Evolutionary conservation across 1,140 invertebrate species (phyloP), one percentile per base, ranked within the genome.

Genomic region (Camponotus vicinus): DNA sequence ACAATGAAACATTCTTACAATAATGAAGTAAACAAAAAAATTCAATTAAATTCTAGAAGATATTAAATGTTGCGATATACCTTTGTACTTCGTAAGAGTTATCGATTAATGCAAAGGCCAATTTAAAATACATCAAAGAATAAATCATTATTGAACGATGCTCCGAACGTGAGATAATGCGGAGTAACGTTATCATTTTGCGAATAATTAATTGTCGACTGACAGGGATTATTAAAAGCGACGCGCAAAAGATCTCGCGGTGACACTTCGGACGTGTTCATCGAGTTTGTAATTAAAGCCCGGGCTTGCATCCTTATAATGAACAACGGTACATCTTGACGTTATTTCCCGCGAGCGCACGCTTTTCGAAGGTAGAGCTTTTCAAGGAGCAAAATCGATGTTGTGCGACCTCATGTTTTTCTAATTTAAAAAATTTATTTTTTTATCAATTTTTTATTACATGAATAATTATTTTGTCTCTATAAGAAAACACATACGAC

Each of bases 201-300:
- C 52, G 15, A 86, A 27, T 86, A 82, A 86, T 86, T 86, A 86
- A 70, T 82, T 82, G 42, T 13, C 66, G 52, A 61, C 55, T 67
- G 77, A 59, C 66, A 18, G 21, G 59, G 77, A 86, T 86, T 86
- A 82, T 86, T 71, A 82, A 42, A 83, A 73, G 40, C 32, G 70
- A 15, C 32, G 49, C 21, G 49, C 21, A 55, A 61, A 82, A 70
- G 59, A 79, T 70, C 21, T 32, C 21, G 27, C 49, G 40, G 21
- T 59, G 83, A 79, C 85, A 71, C 76, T 52, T 82, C 11, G 63
- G 63, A 86, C 78, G 34, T 77, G 45, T 34, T 66, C 37, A 37
- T 78, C 40, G 15, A 69, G 66, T 13, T 70, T 32, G 45, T 82
- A 82, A 86, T 86, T 86, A 79, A 63, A 70, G 67, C 32, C 40